These are phyloP conservation scores for Cosmia pyralina DNA, from an alignment of 2,888 invertebrate genomes.

Conservation along the genomic window DNA sequence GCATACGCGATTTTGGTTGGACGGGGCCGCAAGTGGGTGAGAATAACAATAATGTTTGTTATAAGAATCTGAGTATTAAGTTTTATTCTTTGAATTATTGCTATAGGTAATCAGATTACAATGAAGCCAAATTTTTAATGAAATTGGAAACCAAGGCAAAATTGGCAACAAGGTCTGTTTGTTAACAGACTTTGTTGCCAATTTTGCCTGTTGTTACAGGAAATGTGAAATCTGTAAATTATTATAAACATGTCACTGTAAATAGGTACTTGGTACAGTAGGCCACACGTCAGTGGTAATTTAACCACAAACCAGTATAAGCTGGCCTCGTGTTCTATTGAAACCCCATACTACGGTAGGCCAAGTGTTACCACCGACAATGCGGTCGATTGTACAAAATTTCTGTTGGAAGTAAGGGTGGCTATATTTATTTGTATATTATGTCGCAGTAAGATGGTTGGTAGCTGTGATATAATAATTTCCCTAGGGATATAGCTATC, in stretches of 20 bases:
- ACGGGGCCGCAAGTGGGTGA: constrained; percentile 21
- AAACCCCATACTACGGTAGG: background rate
- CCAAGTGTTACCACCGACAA: background rate
- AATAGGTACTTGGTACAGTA: background rate
- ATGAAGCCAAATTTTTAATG: background rate
- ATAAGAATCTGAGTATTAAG: background rate
- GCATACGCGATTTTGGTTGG: constrained; percentile 31
- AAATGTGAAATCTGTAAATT: background rate
- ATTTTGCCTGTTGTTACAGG: too few relatives aligned
- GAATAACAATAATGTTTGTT: constrained; percentile 28
- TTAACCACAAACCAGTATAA: background rate
- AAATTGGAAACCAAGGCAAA: background rate
- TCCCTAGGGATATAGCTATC: too few relatives aligned
- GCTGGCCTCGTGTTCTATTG: too few relatives aligned
- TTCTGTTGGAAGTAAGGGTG: background rate
- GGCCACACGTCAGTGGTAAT: background rate
- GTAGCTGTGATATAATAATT: too few relatives aligned
- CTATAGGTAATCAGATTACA: background rate
- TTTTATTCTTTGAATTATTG: constrained; percentile 5
- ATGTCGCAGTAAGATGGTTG: too few relatives aligned
- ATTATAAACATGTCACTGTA: background rate
- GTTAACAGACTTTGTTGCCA: too few relatives aligned
- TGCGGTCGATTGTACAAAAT: background rate
- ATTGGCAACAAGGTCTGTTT: background rate
- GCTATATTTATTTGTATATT: background rate